Conservation (phyloP, 2,113 vertebrate species). For the Perognathus longimembris region DNA sequence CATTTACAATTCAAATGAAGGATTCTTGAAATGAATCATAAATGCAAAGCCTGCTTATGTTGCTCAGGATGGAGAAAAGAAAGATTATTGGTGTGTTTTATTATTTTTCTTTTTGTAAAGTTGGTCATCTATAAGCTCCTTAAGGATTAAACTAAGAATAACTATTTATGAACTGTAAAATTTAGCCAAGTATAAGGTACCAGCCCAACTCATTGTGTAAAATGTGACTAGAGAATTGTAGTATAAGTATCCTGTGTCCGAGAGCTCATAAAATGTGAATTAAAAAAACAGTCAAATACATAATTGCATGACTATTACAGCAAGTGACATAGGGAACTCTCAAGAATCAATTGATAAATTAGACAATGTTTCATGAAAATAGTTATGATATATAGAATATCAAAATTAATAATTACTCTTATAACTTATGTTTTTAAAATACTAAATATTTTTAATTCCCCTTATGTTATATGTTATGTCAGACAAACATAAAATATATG, state of each 20-base stretch:
- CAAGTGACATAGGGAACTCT: background rate
- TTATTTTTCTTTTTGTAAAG: background rate
- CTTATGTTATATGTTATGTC: background rate
- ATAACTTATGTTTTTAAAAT: background rate
- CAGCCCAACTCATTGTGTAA: background rate
- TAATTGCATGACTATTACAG: background rate
- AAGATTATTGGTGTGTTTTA: no score
- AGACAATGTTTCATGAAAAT: background rate
- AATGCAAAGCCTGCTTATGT: background rate
- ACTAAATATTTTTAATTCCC: background rate
- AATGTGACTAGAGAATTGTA: background rate
- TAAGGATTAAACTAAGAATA: background rate
- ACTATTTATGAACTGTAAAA: background rate
- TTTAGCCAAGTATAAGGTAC: background rate
- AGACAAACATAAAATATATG: background rate
- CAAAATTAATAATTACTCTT: background rate
- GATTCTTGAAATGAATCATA: background rate
- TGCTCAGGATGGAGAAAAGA: background rate
- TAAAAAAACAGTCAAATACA: background rate
- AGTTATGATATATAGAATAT: background rate
- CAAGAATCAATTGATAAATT: background rate
- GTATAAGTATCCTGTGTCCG: background rate
- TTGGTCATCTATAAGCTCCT: background rate
- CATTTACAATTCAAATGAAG: slow-evolving; percentile 1
- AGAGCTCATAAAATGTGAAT: background rate